These are phyloP conservation scores for Nasonia longicornis DNA, from an alignment of 1,140 invertebrate genomes.

Conservation along the genomic window DNA sequence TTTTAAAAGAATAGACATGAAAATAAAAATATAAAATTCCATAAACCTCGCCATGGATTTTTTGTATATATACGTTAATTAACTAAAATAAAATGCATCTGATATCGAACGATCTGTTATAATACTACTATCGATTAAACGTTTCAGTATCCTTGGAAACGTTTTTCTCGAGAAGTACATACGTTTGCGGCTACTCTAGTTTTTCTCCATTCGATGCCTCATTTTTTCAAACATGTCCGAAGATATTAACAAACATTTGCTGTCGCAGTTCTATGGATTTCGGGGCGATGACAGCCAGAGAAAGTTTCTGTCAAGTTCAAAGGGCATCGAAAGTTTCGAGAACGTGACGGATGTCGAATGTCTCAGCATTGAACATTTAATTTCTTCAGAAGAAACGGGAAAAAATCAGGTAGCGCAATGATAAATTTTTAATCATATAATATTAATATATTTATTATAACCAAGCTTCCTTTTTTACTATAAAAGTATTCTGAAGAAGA, in stretches of 20 bases:
- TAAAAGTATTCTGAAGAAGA: slow-evolving; percentile 6
- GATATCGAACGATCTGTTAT: too few relatives aligned
- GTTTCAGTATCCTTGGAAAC: background rate
- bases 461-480: background rate
- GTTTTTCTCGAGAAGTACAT: background rate
- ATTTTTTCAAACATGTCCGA: background rate
- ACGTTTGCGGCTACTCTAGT: background rate
- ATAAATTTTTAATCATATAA: background rate
- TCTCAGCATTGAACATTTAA: background rate
- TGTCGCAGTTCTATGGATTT: background rate
- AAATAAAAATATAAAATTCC: too few relatives aligned
- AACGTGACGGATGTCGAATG: background rate
- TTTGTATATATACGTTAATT: too few relatives aligned
- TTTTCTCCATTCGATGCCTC: too few relatives aligned
- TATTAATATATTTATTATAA: background rate
- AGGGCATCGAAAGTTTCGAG: background rate
- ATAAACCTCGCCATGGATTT: too few relatives aligned
- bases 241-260: background rate
- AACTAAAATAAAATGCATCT: too few relatives aligned
- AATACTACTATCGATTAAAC: background rate
- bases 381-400: slow-evolving; percentile 2
- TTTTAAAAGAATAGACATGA: too few relatives aligned
- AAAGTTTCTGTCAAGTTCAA: background rate
- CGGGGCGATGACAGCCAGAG: background rate
- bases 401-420: background rate